Conservation (phyloP, 2,797 vertebrate species). For the Hydrophis major region DNA sequence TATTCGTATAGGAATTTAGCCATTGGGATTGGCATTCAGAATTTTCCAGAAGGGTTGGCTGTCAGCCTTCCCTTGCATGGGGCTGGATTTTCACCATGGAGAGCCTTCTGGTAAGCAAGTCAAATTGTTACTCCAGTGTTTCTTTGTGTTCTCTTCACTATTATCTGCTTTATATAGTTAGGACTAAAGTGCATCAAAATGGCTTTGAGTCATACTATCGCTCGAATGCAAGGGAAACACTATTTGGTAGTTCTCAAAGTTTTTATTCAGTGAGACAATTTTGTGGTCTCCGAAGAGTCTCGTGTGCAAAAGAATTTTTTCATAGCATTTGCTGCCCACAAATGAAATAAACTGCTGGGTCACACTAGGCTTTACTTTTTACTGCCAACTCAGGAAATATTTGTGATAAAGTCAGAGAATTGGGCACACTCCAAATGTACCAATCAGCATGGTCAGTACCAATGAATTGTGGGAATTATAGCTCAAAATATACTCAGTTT, state of each 20-base stretch:
- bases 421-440: neutral
- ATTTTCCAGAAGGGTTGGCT: constrained; percentile 95
- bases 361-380: neutral
- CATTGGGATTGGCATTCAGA: constrained; percentile 95
- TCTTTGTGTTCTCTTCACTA: neutral
- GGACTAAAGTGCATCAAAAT: neutral
- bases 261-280: neutral
- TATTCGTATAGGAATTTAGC: constrained; percentile 83
- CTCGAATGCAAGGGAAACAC: neutral
- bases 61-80: constrained; percentile 91
- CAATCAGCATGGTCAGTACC: neutral
- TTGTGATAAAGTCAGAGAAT: neutral
- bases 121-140: neutral
- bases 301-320: neutral
- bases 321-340: neutral
- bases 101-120: constrained; percentile 85
- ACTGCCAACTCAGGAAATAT: neutral
- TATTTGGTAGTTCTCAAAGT: neutral
- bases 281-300: neutral
- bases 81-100: constrained; percentile 86
- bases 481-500: neutral
- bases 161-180: neutral
- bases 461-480: neutral
- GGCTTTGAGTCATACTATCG: neutral
- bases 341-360: neutral